phyloP scores from a whole-genome alignment of 2,888 invertebrate species.

The Acleris emargana region DNA sequence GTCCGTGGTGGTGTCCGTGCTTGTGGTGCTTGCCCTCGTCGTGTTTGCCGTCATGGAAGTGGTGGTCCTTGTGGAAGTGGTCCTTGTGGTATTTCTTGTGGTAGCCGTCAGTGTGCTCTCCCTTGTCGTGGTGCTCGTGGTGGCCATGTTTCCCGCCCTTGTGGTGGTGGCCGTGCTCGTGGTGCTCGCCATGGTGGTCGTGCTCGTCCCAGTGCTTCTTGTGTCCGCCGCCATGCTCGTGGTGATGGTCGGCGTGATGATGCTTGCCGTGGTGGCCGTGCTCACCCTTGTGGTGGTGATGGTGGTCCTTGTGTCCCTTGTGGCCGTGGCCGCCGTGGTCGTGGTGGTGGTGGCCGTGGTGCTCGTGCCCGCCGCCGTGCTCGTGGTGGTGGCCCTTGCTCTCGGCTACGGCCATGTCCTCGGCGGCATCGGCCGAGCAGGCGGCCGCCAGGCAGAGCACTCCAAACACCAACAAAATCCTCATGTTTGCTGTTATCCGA shows the following conservation, averaged over 20 bases:
- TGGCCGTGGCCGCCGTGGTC: constrained; percentile 89
- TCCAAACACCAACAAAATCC: constrained; percentile 64
- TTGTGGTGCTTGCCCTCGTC: constrained; percentile 93
- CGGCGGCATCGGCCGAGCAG: constrained; percentile 59
- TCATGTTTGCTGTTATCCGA: constrained; percentile 55
- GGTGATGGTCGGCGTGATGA: constrained; percentile 88
- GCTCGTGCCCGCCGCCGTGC: constrained; percentile 86
- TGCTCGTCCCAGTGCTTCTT: constrained; percentile 91
- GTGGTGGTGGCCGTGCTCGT: constrained; percentile 90
- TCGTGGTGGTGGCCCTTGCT: constrained; percentile 80
- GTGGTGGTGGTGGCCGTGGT: constrained; percentile 86
- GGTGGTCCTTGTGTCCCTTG: constrained; percentile 89
- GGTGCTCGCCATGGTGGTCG: constrained; percentile 89
- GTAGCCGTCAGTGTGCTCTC: constrained; percentile 90
- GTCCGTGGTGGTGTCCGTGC: constrained; percentile 89
- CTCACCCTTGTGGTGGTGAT: constrained; percentile 90
- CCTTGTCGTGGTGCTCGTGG: constrained; percentile 93
- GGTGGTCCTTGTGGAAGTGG: constrained; percentile 93
- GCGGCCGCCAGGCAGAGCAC: constrained; percentile 67
- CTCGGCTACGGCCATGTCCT: constrained; percentile 76
- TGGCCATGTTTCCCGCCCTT: constrained; percentile 92
- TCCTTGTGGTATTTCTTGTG: constrained; percentile 94
- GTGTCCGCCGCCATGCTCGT: constrained; percentile 90
- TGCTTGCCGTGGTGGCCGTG: constrained; percentile 91
- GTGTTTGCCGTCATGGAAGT: constrained; percentile 94